phyloP scores from a whole-genome alignment of 2,797 vertebrate species.

The Eidolon dupreanum region DNA sequence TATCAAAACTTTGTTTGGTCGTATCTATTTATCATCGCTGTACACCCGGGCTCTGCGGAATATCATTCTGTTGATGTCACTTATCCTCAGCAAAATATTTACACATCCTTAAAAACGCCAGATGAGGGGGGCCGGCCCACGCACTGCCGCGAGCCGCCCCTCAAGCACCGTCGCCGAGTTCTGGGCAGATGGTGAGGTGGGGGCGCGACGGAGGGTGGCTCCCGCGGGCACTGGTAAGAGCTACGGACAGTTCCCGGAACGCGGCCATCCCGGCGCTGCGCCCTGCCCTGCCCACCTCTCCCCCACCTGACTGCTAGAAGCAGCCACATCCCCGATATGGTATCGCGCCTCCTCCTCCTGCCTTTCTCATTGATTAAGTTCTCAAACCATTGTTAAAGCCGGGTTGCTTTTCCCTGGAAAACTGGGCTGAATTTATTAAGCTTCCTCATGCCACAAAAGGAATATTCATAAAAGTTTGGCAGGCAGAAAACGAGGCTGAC shows the following conservation, averaged over 20 bases:
- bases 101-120: conserved; percentile 78
- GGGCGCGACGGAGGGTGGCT: not conserved
- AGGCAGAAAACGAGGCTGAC: conserved; percentile 53
- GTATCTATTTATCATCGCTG: conserved; percentile 69
- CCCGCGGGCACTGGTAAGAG: conserved; percentile 70
- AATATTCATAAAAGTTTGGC: conserved; percentile 84
- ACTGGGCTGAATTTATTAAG: conserved; percentile 61
- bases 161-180: conserved; percentile 9
- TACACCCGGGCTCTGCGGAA: conserved; percentile 66
- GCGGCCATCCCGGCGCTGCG: not conserved
- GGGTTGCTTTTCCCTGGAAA: conserved; percentile 40
- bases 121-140: conserved; percentile 63
- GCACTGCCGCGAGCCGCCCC: conserved; percentile 52
- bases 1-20: conserved; percentile 70
- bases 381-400: conserved; percentile 63
- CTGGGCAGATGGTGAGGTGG: conserved; percentile 11
- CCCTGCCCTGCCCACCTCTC: conserved; percentile 59
- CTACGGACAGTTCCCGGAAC: not conserved
- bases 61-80: conserved; percentile 73
- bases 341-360: conserved; percentile 37
- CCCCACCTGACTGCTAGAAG: conserved; percentile 58
- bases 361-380: conserved; percentile 58
- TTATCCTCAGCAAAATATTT: conserved; percentile 79
- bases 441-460: conserved; percentile 67
- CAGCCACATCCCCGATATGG: conserved; percentile 46